Base-by-base conservation (phyloP, 2,888 invertebrate genomes). In the Tipula helvola region DNA sequence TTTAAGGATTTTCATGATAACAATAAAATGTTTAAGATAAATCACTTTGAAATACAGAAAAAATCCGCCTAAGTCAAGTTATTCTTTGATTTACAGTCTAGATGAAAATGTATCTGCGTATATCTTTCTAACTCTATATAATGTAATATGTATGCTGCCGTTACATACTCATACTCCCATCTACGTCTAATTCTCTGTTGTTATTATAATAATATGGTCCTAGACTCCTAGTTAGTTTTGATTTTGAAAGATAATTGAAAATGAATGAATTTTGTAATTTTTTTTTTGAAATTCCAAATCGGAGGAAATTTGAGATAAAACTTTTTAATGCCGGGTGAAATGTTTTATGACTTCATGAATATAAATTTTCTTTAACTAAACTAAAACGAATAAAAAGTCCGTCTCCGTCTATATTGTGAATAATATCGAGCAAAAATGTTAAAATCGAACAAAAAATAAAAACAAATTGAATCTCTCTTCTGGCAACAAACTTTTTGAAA, bases 21-120 rank as follows among this genome's bases (percentile, higher is more conserved):
- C 71, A 71, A 71, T 71, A 71, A 71, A 71, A 71, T 71, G 71
- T 71, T 71, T 71, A 71, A 71, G 71, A 71, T 71, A 71, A 71
- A 71, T 71, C 71, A 71, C 71, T 71, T 71, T 71, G 71, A 71
- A 71, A 71, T 28, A 71, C 71, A 28, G 71, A 71, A 71, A 71
- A 71, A 71, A 71, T 71, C 71, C 71, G 71, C 71, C 71, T 71
- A 71, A 71, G 71, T 71, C 71, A 71, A 71, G 71, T 71, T 71
- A 71, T 71, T 71, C 71, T 71, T 71, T 71, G 71, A 71, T 71
- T 71, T 71, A 71, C 71, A 71, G 71, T 71, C 28, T 10, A 71
- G 71, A 71, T 71, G 71, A 71, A 71, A 71, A 71, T 71, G 28
- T 71, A 71, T 71, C 71, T 18, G 71, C 28, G 71, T 57, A 52